Evolutionary conservation across 2,797 vertebrate genomes (phyloP).

Genomic region (Morus bassanus): DNA sequence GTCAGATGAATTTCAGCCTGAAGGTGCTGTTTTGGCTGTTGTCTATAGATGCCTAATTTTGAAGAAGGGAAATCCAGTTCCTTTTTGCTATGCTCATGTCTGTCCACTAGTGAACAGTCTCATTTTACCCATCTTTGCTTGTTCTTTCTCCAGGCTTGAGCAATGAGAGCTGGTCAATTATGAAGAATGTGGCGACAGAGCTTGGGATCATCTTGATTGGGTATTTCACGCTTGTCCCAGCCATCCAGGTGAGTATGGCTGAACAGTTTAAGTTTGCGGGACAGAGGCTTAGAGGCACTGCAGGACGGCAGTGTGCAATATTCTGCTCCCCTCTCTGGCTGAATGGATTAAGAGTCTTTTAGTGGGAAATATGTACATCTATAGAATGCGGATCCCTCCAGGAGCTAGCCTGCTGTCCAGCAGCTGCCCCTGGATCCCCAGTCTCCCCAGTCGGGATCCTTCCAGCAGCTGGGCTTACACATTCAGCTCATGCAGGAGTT

Average conservation of each 20-base stretch:
- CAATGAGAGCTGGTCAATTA: constrained; percentile 98
- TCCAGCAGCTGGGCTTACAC: not conserved
- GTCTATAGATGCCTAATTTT: not conserved
- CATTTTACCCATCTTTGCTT: not conserved
- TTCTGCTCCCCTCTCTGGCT: not conserved
- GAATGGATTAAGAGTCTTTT: no score
- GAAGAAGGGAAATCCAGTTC: not conserved
- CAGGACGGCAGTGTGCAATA: not conserved
- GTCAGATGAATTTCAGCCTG: not conserved
- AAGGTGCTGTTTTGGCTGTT: not conserved
- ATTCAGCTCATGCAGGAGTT: not conserved
- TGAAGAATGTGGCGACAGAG: constrained; percentile 99
- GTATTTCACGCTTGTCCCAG: constrained; percentile 95
- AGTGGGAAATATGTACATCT: not conserved
- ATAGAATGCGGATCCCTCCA: not conserved
- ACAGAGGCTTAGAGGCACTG: no score
- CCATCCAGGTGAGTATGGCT: constrained; percentile 87
- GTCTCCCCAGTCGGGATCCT: not conserved
- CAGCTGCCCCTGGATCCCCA: not conserved
- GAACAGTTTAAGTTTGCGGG: no score
- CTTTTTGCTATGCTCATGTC: not conserved
- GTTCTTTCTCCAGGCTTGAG: constrained; percentile 83
- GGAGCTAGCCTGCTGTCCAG: not conserved
- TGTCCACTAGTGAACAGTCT: not conserved
- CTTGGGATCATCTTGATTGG: constrained; percentile 96